phyloP scores from a whole-genome alignment of 2,797 vertebrate species.

The Thalassophryne amazonica region DNA sequence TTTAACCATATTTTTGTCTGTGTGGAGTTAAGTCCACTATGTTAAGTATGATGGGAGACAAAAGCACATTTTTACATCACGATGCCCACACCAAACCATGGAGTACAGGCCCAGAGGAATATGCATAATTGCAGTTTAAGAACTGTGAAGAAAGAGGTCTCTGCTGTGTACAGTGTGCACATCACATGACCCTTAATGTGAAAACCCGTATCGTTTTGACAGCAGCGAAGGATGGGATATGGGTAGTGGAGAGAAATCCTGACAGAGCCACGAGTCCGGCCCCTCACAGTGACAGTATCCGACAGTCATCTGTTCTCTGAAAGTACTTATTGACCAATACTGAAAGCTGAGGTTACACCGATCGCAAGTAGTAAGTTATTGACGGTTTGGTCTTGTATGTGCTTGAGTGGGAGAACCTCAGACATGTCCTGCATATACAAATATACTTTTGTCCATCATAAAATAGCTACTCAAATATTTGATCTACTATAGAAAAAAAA shows the following conservation, averaged over 20 bases:
- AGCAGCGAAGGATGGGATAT: conserved; percentile 74
- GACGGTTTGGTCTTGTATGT: conserved; percentile 39
- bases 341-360: conserved; percentile 58
- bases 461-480: conserved; percentile 34
- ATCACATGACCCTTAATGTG: conserved; percentile 62
- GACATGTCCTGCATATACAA: conserved; percentile 28
- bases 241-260: conserved; percentile 35
- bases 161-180: conserved; percentile 45
- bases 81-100: conserved; percentile 44
- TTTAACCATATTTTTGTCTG: conserved; percentile 40
- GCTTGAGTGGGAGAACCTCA: conserved; percentile 30
- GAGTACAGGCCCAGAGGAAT: conserved; percentile 57
- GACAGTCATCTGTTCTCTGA: conserved; percentile 56
- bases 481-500: conserved; percentile 10
- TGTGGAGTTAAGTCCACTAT: conserved; percentile 31
- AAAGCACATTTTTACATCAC: conserved; percentile 26
- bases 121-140: conserved; percentile 61
- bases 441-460: conserved; percentile 27
- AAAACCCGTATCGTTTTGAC: conserved; percentile 78
- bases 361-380: conserved; percentile 36
- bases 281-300: conserved; percentile 76
- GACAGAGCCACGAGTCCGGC: conserved; percentile 51
- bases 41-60: conserved; percentile 25
- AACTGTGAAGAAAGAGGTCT: conserved; percentile 58
- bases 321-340: conserved; percentile 54